A percentile compares a stretch with the other conserved stretches of the same genome.
These are phyloP conservation scores for Harpia harpyja DNA, from an alignment of 2,797 vertebrate species.

Conservation along the genomic window DNA sequence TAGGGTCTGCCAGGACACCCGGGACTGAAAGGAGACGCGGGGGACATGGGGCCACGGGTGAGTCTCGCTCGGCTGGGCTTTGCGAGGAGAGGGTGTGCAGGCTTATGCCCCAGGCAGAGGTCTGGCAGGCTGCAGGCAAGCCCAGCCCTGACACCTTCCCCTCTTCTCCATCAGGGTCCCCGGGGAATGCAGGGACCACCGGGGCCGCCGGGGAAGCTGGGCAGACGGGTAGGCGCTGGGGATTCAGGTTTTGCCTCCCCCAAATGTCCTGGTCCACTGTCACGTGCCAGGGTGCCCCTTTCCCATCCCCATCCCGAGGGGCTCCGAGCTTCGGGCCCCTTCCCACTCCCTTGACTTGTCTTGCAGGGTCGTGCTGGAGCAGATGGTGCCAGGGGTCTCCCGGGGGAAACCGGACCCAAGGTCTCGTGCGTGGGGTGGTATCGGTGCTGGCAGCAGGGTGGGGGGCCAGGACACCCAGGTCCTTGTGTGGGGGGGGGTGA, in stretches of 20 bases:
- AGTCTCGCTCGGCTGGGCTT: not conserved
- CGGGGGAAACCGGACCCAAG: constrained; percentile 88
- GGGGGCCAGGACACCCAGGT: not conserved
- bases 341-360: not conserved
- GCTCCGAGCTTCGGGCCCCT: not conserved
- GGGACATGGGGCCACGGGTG: constrained; percentile 49
- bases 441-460: not conserved
- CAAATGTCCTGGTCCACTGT: not conserved
- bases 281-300: too few relatives aligned
- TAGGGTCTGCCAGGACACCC: constrained; percentile 54
- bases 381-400: constrained; percentile 86
- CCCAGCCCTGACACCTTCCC: not conserved
- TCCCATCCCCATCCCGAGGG: not conserved
- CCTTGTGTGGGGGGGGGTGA: too few relatives aligned
- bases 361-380: constrained; percentile 83
- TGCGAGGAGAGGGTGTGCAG: not conserved
- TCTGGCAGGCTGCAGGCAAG: not conserved
- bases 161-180: constrained; percentile 75
- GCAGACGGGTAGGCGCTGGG: constrained; percentile 81
- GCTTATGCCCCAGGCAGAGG: not conserved
- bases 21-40: constrained; percentile 51
- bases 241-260: not conserved
- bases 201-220: constrained; percentile 80
- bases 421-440: constrained; percentile 33
- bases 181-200: constrained; percentile 79